Evolutionary conservation across 1,140 invertebrate genomes (phyloP), one percentile per base, ranked within the genome.

Genomic region (Pygmarrhopalites habei): DNA sequence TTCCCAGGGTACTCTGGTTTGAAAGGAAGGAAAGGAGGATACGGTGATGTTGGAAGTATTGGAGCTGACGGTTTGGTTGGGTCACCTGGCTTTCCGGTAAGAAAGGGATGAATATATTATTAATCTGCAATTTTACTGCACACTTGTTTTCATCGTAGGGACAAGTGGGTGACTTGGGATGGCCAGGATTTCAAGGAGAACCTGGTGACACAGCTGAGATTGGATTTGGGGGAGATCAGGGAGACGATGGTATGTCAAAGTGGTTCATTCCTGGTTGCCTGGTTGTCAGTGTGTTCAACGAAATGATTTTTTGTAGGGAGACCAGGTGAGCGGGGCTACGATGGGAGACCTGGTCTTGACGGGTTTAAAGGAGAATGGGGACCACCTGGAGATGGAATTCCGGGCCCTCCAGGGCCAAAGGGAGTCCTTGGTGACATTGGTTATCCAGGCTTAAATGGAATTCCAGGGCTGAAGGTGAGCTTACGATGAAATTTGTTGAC

Each of bases 401-500:
- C 52, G 80, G 80, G 21, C 17, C 56, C 35, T 4, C 21, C 26
- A 35, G 44, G 64, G 17, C 10, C n/a, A 30, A 69, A 69, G 23
- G 67, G 64, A 14, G 4, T 56, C 17, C 30, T 32, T 2, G 70
- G 68, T 49, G 55, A 60, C 23, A 49, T 51, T n/a, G 71, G 68
- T 14, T 60, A 56, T 44, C 49, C 60, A 21, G 70, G 70, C 14
- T 47, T 57, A 2, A 60, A 69, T 10, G 72, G 73, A 67, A 29
- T 35, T 14, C 19, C 35, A 23, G 72, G 84, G 62, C 60, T 71
- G 28, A 77, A 76, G 51, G 51, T 55, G 29, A 10, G 29, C n/a
- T n/a, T n/a, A n/a, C n/a, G n/a, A n/a, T 84, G 71, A 74, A 81
- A 15, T 62, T 72, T 30, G 87, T 87, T 47, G 71, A 77, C 64